Base-by-base conservation (phyloP, 2,113 vertebrate species). In the Martes martes region DNA sequence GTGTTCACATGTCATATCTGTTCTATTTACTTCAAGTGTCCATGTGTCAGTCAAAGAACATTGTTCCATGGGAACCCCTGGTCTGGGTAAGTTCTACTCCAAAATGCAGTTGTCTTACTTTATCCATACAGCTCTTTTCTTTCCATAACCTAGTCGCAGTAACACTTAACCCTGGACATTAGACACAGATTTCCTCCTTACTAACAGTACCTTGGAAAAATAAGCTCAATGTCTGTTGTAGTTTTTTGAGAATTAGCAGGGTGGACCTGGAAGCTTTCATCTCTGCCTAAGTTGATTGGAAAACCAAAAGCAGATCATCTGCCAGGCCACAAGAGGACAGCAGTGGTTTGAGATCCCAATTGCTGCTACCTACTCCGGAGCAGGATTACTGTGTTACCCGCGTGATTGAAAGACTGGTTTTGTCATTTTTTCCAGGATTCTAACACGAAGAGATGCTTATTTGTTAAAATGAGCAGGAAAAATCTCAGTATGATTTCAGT, bases 321-420 rank as follows among this genome's bases (percentile, higher is more conserved):
- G 47, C 67, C 63, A 97, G 97, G 95, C 98, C 98, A 98, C 96
- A 91, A 98, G 98, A 95, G 98, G 98, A 95, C 98, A 98, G 98
- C 91, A 98, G 95, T 55, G 94, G 82, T 69, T 89, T 91, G 97
- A 76, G 89, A 98, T 86, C 91, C 33, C 24, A 39, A 65, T 36
- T 18, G 59, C 59, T 45, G 39, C 85, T 86, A 16, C 67, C 61
- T 47, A 28, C 47, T 6, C 15, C 18, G 57, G 36, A 74, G 10
- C 28, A 73, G 16, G 69, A 61, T 7, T 2, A 11, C 57, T 13
- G 11, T 55, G n/a, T n/a, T 26, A 83, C 89, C 80, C 67, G 55
- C n/a, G 0, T 21, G n/a, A 45, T 23, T 76, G 63, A 83, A n/a
- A 42, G 79, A 19, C 55, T 26, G 26, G 1, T 21, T 74, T 65